Conservation (phyloP, 1,140 invertebrate species). For the Anastrepha ludens region DNA sequence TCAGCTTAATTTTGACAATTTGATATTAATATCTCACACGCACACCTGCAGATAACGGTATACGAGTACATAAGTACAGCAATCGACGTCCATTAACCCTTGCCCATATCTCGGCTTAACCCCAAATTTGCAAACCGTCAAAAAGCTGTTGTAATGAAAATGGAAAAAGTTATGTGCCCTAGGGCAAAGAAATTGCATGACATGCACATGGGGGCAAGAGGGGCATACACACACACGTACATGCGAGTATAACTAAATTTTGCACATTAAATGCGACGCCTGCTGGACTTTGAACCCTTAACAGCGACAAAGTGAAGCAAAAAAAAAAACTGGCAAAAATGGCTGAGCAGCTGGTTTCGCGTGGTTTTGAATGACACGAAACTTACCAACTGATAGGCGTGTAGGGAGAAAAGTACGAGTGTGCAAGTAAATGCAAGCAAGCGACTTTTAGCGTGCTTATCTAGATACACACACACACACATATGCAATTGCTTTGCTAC, state of each 20-base stretch:
- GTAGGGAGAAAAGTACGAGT: not conserved
- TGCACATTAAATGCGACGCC: not conserved
- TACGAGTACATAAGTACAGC: not conserved
- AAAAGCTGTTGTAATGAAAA: not conserved
- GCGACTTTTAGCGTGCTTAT: not conserved
- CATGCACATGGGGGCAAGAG: not conserved
- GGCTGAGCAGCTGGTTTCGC: not conserved
- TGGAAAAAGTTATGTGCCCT: not conserved
- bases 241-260: not conserved
- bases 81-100: not conserved
- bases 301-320: not conserved
- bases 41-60: not conserved
- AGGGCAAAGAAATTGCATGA: not conserved
- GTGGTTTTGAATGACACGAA: conserved; percentile 23
- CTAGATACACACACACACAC: not conserved
- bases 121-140: not conserved
- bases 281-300: not conserved
- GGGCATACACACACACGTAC: not conserved
- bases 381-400: not conserved
- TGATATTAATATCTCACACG: not conserved
- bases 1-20: not conserved
- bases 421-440: not conserved
- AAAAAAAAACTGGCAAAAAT: not conserved
- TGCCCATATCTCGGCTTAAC: not conserved
- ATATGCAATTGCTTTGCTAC: not conserved